Evolutionary conservation across 2,797 vertebrate species (phyloP), one percentile per base, ranked within the genome.

Genomic region (Phylloscopus collybita): DNA sequence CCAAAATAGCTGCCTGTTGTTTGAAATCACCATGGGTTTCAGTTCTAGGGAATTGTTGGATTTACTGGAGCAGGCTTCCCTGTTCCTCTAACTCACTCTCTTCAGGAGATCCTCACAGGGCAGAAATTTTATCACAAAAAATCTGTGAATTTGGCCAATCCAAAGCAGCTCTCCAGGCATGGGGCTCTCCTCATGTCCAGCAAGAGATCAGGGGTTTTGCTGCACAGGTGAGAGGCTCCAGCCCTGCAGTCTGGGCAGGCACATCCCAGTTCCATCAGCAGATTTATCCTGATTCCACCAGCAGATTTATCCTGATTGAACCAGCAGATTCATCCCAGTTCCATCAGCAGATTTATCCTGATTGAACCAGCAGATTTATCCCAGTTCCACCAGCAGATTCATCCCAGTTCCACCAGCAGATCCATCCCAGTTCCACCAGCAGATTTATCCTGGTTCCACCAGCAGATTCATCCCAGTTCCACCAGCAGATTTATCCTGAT

Each of bases 91-190:
- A 59, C 26, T 72, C 5, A 1, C 44, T 56, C 23, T 47, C 29
- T 13, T 61, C 51, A 32, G 2, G 12, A 79, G 20, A 29, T 40
- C 65, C 59, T 64, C 6, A 8, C 12, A 5, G 21, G 36, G 34
- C 26, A 70, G 61, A 81, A 86, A 45, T 21, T 57, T 92, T 45
- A 45, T 30, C 9, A 0, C 9, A 47, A 16, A 16, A 38, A 38
- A 73, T 57, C 47, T 87, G 45, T 87, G 74, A 73, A 81, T 92
- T 64, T 81, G 91, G 30, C 38, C 54, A 73, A 29, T 34, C 56
- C 34, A 34, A 34, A 81, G 36, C 56, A 71, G 78, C 75, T 94
- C 54, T 81, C 42, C 9, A 2, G 50, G 44, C 29, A 50, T 2
- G 10, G 42, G 34, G 42, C 7, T 51, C 7, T 65, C 57, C 36